phyloP scores from a whole-genome alignment of 2,113 vertebrate genomes.

The Manacus vitellinus region DNA sequence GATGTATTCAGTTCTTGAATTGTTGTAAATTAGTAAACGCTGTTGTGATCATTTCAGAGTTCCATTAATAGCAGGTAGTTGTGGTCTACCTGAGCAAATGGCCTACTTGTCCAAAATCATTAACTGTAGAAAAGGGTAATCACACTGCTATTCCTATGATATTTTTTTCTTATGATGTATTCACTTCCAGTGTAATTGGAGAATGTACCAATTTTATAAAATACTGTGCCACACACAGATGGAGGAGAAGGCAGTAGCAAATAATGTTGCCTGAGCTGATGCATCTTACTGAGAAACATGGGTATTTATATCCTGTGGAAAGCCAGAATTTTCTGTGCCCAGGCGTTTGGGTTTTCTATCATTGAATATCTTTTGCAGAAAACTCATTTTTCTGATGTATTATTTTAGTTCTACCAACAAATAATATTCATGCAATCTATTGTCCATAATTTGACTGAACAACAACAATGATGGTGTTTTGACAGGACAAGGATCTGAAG shows the following conservation, averaged over 20 bases:
- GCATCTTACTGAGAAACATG: background rate
- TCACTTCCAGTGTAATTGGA: background rate
- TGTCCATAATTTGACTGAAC: background rate
- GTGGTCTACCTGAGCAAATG: background rate
- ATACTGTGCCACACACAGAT: background rate
- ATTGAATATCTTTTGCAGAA: background rate
- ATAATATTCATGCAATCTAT: background rate
- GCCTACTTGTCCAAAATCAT: background rate
- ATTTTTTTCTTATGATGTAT: background rate
- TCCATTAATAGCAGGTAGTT: background rate
- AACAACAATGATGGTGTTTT: background rate
- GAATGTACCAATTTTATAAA: background rate
- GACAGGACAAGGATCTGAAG: slow-evolving; percentile 97
- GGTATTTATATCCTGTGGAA: background rate
- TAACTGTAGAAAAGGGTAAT: background rate
- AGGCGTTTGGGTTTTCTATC: fast-evolving
- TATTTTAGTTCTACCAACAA: background rate
- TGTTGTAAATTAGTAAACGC: background rate
- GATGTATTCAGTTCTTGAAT: background rate
- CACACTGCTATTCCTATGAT: fast-evolving
- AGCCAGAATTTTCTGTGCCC: background rate
- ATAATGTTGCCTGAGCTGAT: background rate
- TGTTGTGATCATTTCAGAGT: background rate
- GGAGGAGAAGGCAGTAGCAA: background rate
- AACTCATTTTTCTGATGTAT: background rate